Evolutionary conservation across 2,888 invertebrate genomes (phyloP), one percentile per base, ranked within the genome.

Genomic region (Hyposoter dolosus): DNA sequence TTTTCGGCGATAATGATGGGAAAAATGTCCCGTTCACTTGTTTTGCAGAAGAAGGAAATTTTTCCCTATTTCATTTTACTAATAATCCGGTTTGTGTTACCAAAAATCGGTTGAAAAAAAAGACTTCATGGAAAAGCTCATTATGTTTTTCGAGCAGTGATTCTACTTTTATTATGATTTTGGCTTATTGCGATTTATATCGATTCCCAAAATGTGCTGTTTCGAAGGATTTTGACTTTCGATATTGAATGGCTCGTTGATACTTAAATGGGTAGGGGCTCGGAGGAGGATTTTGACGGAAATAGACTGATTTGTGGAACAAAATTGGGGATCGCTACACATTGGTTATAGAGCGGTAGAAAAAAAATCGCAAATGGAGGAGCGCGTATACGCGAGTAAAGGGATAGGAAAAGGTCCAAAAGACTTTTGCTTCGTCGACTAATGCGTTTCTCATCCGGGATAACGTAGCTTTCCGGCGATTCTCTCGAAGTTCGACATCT

Each of bases 361-460:
- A 53, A 77, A 50, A 63, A 77, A 40, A 66, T 63, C 23, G 47
- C 65, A 35, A 35, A 78, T 72, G 45, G 68, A 28, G 28, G 28
- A 78, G 56, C 40, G 56, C 47, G 45, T 9, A 47, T 9, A 60
- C n/a, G 53, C 23, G 72, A 77, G 50, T 23, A 28, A 65, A 43
- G 50, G 78, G 72, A 50, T 66, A n/a, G 69, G 15, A 66, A 77
- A 72, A 82, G 78, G 82, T 84, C 69, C 68, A 60, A n/a, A n/a
- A 65, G 72, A 80, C 69, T 82, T 83, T 63, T 40, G 40, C 76
- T 79, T 79, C 83, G 74, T 90, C 91, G 90, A 91, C 92, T 92
- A 92, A 92, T 92, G 92, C 92, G 90, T 92, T 92, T 91, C 91
- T 91, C 91, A 92, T 91, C 90, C 90, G 89, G 90, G 91, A 92